Conservation (phyloP, 2,888 invertebrate species). For the Acleris literana region DNA sequence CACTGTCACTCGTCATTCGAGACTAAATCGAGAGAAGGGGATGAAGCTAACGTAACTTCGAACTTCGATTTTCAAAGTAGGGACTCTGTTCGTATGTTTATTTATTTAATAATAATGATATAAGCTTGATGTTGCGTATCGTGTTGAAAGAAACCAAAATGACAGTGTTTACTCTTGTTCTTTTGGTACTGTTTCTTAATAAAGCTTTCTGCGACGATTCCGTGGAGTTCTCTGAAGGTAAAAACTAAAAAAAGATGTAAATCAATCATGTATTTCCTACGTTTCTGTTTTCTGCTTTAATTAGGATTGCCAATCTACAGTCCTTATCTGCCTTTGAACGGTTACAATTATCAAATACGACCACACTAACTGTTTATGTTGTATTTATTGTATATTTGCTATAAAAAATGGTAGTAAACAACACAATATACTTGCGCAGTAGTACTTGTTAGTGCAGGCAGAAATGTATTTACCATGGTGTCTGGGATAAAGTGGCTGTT, state of each 20-base stretch:
- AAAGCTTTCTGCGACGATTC: slow-evolving; percentile 18
- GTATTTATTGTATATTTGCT: not conserved
- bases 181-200: slow-evolving; percentile 9
- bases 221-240: slow-evolving; percentile 31
- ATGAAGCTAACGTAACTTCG: no score
- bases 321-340: not conserved
- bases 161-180: not conserved
- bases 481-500: no score
- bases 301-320: not conserved
- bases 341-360: not conserved
- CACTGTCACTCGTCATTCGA: no score
- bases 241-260: slow-evolving; percentile 7
- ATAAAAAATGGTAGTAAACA: no score
- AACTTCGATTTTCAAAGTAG: no score
- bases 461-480: no score
- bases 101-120: no score
- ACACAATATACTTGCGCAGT: no score
- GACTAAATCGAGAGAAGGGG: no score
- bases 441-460: no score
- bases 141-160: not conserved
- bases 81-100: no score
- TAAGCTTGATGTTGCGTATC: no score
- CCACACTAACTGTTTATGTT: not conserved
- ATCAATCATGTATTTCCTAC: slow-evolving; percentile 17
- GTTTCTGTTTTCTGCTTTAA: not conserved